These are phyloP conservation scores for Fratercula arctica DNA, from an alignment of 2,797 vertebrate species.

Conservation along the genomic window DNA sequence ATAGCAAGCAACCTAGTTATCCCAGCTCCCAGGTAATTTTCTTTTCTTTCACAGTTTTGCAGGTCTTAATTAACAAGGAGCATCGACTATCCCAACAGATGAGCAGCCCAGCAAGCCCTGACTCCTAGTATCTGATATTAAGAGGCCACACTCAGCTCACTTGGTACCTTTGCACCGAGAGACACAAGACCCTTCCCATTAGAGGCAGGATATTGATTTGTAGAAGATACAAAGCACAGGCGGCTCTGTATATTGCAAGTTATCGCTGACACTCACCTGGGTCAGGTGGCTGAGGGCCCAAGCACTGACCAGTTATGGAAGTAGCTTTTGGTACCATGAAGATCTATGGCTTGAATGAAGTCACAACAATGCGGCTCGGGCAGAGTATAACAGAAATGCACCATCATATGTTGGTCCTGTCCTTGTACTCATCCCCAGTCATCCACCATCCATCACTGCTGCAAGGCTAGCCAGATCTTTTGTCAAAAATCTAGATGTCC, in stretches of 20 bases:
- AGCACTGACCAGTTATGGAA: not conserved
- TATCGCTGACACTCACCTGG: not conserved
- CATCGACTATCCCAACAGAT: not conserved
- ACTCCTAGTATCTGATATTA: not conserved
- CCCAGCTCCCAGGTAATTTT: not conserved
- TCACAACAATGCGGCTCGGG: fast-evolving
- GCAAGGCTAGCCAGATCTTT: not conserved
- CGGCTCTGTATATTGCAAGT: not conserved
- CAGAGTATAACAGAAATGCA: not conserved
- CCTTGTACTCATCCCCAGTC: not conserved
- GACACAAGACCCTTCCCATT: not conserved
- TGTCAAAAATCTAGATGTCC: not conserved
- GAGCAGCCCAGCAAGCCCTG: not conserved
- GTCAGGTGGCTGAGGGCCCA: not conserved
- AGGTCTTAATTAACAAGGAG: not conserved
- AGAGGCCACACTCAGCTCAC: slow-evolving; percentile 54
- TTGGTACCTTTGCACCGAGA: not conserved
- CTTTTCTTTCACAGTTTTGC: not conserved
- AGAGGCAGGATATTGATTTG: not conserved
- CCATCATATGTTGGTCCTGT: not conserved
- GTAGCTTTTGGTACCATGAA: not conserved
- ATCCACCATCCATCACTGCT: not conserved
- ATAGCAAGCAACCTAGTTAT: not conserved
- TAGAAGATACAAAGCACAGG: not conserved
- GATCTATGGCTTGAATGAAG: not conserved